These are phyloP conservation scores for Macquaria ambigua DNA, from an alignment of 2,113 vertebrate species.

Conservation along the genomic window DNA sequence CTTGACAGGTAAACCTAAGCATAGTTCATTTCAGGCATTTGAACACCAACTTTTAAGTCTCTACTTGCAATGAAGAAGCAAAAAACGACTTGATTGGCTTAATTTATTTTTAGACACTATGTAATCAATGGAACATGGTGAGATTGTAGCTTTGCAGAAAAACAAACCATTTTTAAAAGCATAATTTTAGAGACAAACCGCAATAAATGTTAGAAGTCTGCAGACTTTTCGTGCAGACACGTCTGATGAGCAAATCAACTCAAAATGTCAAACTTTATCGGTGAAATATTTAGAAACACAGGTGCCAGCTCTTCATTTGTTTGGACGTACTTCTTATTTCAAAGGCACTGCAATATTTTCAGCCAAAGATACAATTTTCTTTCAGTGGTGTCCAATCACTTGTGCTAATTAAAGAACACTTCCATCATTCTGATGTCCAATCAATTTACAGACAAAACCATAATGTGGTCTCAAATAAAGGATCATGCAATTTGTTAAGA, in stretches of 20 bases:
- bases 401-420: background rate
- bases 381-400: background rate
- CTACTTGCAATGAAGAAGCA: background rate
- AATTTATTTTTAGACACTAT: background rate
- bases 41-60: background rate
- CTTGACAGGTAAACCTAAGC: background rate
- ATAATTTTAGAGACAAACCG: background rate
- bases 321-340: background rate
- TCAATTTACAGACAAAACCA: background rate
- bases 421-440: background rate
- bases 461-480: conserved; percentile 2
- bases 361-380: background rate
- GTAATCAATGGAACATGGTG: background rate
- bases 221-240: background rate
- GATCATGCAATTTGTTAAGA: conserved; percentile 10
- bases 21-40: background rate
- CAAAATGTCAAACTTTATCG: background rate
- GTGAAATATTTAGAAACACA: background rate
- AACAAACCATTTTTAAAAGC: background rate
- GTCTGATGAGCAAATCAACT: conserved; percentile 23
- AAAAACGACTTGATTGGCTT: background rate
- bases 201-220: background rate
- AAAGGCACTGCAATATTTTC: background rate
- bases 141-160: background rate
- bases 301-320: background rate